A percentile compares a stretch with the other conserved stretches of the same genome.
Evolutionary conservation across 2,797 vertebrate species (phyloP).

Genomic region (Varecia variegata): DNA sequence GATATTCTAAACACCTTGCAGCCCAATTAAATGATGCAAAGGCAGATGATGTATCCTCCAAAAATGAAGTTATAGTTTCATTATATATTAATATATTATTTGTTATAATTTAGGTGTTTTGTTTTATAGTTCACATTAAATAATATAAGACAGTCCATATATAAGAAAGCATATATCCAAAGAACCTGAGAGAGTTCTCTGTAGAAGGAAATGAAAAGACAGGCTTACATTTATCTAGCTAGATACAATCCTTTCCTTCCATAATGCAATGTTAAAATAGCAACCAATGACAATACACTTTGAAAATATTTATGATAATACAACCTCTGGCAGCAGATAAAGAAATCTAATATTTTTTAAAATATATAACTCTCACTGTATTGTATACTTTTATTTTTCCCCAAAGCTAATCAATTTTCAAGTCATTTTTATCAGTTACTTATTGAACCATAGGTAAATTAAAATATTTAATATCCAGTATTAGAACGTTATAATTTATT

Average conservation of each 20-base stretch:
- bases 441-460: neutral
- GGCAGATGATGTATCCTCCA: neutral
- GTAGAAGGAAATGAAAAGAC: neutral
- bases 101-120: neutral
- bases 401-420: slow-evolving; percentile 19
- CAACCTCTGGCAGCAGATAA: slow-evolving; percentile 8
- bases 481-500: neutral
- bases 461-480: neutral
- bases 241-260: slow-evolving; percentile 5
- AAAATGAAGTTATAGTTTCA: neutral
- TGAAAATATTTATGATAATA: slow-evolving; percentile 20
- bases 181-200: neutral
- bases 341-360: slow-evolving; percentile 31
- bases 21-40: neutral
- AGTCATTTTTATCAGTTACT: slow-evolving; percentile 40
- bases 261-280: slow-evolving; percentile 44
- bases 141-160: neutral
- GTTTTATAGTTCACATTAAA: neutral
- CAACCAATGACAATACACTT: neutral
- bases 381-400: neutral
- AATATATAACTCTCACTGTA: neutral
- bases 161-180: neutral
- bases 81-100: neutral
- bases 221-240: slow-evolving; percentile 18
- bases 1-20: slow-evolving; percentile 13